Conservation (phyloP, 2,113 vertebrate species). For the Syngnathus typhle region DNA sequence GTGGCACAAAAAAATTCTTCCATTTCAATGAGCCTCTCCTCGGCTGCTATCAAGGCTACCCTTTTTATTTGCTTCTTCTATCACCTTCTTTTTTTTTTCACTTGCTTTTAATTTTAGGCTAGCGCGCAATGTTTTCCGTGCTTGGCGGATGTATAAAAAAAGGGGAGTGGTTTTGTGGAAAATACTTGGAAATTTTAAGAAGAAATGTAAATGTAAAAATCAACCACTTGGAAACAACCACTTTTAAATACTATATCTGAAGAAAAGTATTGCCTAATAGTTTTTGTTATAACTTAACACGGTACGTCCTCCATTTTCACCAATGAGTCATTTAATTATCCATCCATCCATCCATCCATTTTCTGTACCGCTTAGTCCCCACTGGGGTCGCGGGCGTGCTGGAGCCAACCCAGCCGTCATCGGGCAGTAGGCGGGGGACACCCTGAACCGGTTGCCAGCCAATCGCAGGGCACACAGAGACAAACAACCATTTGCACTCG, state of each 20-base stretch:
- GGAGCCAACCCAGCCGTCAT: too few species aligned
- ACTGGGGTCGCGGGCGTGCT: too few species aligned
- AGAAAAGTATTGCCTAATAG: too few species aligned
- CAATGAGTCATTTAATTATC: neutral
- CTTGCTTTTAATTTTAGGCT: constrained; percentile 63
- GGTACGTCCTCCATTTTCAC: neutral
- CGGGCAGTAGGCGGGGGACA: too few species aligned
- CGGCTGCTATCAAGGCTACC: constrained; percentile 69
- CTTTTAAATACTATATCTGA: neutral
- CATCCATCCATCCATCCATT: too few species aligned
- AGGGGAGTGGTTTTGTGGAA: neutral
- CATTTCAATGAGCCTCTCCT: constrained; percentile 63
- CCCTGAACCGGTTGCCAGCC: too few species aligned
- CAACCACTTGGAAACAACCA: neutral
- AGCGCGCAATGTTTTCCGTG: constrained; percentile 48
- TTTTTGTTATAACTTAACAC: too few species aligned
- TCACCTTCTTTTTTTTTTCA: neutral
- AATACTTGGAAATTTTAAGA: neutral
- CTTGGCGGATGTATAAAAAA: constrained; percentile 48
- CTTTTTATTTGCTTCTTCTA: constrained; percentile 55
- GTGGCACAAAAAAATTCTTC: constrained; percentile 64
- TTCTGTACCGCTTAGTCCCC: too few species aligned
- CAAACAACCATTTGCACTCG: too few species aligned
- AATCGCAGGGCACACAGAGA: too few species aligned
- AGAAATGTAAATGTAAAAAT: neutral